Conservation (phyloP, 2,888 invertebrate genomes). For the Eledone cirrhosa region DNA sequence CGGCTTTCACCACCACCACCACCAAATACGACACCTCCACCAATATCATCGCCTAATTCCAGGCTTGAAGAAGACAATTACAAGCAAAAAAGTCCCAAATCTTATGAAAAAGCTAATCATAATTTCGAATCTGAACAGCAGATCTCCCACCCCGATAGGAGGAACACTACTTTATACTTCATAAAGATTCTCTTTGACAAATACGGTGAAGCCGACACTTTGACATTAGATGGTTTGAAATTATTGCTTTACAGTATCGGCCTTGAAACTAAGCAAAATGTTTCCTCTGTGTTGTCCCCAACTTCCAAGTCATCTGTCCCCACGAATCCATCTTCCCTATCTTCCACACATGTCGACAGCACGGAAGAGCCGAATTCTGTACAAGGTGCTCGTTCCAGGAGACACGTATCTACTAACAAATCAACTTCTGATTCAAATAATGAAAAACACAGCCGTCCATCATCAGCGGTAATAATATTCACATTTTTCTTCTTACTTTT, state of each 20-base stretch:
- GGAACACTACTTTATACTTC: conserved; percentile 3
- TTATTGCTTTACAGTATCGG: conserved; percentile 16
- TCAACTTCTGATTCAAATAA: no score
- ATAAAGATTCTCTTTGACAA: conserved; percentile 6
- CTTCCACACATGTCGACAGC: no score
- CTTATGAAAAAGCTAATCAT: not conserved
- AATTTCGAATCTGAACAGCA: not conserved
- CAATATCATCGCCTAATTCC: not conserved
- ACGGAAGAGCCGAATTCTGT: no score
- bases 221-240: conserved; percentile 15
- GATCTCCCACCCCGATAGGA: not conserved
- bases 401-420: no score
- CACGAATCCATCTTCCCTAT: no score
- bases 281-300: not conserved
- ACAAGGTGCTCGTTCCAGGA: no score
- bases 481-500: no score
- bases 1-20: not conserved
- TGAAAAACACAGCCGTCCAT: no score
- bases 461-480: no score
- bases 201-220: conserved; percentile 5
- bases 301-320: no score
- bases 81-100: no score
- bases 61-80: not conserved
- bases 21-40: not conserved
- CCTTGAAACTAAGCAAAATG: conserved; percentile 5